Conservation (phyloP, 2,888 invertebrate genomes). For the Patella caerulea region DNA sequence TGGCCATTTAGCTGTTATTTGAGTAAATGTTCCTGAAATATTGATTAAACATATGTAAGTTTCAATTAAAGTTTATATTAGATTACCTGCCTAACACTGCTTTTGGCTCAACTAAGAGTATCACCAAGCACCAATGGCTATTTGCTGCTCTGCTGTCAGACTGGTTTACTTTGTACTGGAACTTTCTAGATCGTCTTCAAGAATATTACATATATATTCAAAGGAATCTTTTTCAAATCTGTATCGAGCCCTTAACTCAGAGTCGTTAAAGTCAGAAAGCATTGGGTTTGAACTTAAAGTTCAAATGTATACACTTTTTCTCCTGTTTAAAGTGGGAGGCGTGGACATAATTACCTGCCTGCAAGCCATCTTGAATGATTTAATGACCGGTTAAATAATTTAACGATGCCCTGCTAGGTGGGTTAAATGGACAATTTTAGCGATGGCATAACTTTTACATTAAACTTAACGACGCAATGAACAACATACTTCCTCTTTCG, state of each 20-base stretch:
- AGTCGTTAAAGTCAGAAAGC: not conserved
- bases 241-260: not conserved
- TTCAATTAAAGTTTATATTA: no score
- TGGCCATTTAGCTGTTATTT: no score
- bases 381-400: not conserved
- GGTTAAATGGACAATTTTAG: not conserved
- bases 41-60: no score
- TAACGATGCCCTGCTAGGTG: not conserved
- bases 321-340: not conserved
- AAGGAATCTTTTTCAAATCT: not conserved
- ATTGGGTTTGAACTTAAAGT: not conserved
- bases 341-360: not conserved
- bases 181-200: slow-evolving; percentile 19
- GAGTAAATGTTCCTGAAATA: no score
- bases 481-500: not conserved
- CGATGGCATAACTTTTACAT: not conserved
- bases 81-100: no score
- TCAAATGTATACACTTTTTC: not conserved
- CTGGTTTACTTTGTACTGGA: not conserved
- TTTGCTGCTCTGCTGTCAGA: slow-evolving; percentile 17
- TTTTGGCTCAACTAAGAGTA: no score
- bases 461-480: not conserved
- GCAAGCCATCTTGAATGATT: not conserved
- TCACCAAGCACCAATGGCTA: slow-evolving; percentile 17
- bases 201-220: not conserved